Evolutionary conservation across 2,888 invertebrate species (phyloP), one percentile per base, ranked within the genome.

Genomic region (Nomada fucata): DNA sequence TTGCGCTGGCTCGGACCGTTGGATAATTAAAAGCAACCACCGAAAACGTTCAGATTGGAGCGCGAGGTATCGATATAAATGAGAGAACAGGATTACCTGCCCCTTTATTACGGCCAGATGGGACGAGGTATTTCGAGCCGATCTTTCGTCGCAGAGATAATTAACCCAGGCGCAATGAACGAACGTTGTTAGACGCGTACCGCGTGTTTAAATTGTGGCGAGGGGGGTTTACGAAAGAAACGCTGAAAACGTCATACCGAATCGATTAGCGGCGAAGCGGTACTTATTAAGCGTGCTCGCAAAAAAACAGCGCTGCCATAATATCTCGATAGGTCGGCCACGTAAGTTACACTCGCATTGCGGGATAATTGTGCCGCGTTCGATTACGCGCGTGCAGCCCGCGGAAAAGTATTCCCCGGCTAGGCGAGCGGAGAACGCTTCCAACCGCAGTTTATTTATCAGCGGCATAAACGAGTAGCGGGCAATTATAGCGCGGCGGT

Each of bases 401-500:
- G 26, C 15, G n/a, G 60, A 55, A 42, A 78, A 53, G 29, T 65
- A 59, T 71, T 26, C 63, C 47, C 60, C 42, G 63, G 47, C 52
- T 64, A 0, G 68, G 73, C 68, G 71, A 55, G 74, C 76, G 59
- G 71, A 73, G 74, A 84, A 75, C 55, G 64, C 29, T 71, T 52
- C 61, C 52, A 59, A 67, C 61, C 67, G 64, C 57, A 23, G 59
- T 79, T 76, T 79, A 82, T 85, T 82, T 76, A 75, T 69, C 55
- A 60, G 44, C 69, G 50, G 55, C 61, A 55, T 20, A 18, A 29
- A 57, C n/a, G 20, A 47, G 59, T 42, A 7, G 73, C 73, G 76
- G 60, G 29, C 82, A 59, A 84, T 84, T 85, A 84, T 72, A 64
- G 69, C 75, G 74, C 83, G 77, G 20, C n/a, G 63, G 11, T 26